Percentiles rank a stretch among this genome's conserved stretches.
Conservation (phyloP, 2,888 invertebrate genomes). For the Noctua pronuba region DNA sequence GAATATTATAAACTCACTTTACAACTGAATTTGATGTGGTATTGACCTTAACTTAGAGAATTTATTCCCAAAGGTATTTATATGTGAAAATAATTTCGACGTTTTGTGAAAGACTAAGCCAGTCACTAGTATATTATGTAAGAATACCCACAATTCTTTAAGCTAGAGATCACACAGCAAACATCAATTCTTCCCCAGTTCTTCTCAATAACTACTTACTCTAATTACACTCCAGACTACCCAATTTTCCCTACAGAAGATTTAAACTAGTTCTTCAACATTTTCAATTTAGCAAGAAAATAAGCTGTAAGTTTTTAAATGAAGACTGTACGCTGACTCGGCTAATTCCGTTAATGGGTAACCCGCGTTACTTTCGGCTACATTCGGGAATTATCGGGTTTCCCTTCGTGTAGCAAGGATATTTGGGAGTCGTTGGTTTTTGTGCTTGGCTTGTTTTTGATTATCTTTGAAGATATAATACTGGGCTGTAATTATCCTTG, state of each 20-base stretch:
- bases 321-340: constrained; percentile 64
- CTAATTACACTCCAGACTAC: constrained; percentile 49
- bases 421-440: constrained; percentile 41
- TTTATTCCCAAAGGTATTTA: too few relatives aligned
- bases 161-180: constrained; percentile 14
- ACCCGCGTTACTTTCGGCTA: constrained; percentile 44
- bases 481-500: background rate
- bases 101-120: background rate
- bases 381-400: constrained; percentile 36
- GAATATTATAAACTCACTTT: too few relatives aligned
- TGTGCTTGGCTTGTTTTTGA: constrained; percentile 38
- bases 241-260: constrained; percentile 45
- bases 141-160: background rate
- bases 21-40: too few relatives aligned
- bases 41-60: too few relatives aligned
- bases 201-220: constrained; percentile 33
- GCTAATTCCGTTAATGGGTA: constrained; percentile 69
- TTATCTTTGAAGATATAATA: constrained; percentile 36
- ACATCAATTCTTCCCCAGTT: constrained; percentile 8
- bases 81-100: background rate
- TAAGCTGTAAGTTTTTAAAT: constrained; percentile 66
- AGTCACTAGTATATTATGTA: background rate
- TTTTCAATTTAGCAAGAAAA: constrained; percentile 72
- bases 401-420: constrained; percentile 18
- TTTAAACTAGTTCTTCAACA: constrained; percentile 66